Evolutionary conservation across 1,140 invertebrate species (phyloP).

Genomic region (Zaprionus camerounensis): DNA sequence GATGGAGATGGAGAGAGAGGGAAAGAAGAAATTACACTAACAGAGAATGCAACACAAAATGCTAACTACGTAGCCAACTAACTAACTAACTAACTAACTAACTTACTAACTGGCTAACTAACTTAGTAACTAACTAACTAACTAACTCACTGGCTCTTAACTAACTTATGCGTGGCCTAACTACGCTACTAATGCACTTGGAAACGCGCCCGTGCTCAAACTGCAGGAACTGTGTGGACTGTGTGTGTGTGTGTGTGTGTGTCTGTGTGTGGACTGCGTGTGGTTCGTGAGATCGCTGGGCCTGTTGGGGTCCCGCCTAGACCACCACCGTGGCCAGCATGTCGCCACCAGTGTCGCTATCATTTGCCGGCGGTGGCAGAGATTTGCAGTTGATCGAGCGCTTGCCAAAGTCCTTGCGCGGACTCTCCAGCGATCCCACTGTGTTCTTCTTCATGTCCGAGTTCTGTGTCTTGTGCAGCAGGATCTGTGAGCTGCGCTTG

Average conservation of each 20-base stretch:
- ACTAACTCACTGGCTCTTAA: conserved; percentile 41
- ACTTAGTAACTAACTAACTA: conserved; percentile 27
- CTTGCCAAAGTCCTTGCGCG: conserved; percentile 92
- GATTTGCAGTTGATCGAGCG: conserved; percentile 85
- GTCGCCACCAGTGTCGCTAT: conserved; percentile 84
- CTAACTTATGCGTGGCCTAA: conserved; percentile 30
- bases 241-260: conserved; percentile 36
- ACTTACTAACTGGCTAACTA: conserved; percentile 16
- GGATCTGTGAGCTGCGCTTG: conserved; percentile 86
- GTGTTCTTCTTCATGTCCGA: conserved; percentile 92
- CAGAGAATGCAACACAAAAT: conserved; percentile 51
- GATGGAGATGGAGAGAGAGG: conserved; percentile 46
- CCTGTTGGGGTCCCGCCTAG: conserved; percentile 51
- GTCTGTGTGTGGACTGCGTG: conserved; percentile 26
- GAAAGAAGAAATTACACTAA: conserved; percentile 63
- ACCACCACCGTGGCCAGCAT: conserved; percentile 86
- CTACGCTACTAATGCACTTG: conserved; percentile 78
- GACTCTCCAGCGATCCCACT: conserved; percentile 89
- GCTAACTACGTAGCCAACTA: conserved; percentile 51
- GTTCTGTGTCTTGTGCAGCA: conserved; percentile 90
- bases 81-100: conserved; percentile 35
- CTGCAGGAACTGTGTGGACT: conserved; percentile 49
- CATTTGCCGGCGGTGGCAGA: conserved; percentile 80
- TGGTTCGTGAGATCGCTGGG: conserved; percentile 62
- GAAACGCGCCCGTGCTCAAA: conserved; percentile 62